Evolutionary conservation across 35 echinoderm and acorn worm genomes (phyloP), one percentile per base, ranked within the genome.

Genomic region (Lytechinus pictus): DNA sequence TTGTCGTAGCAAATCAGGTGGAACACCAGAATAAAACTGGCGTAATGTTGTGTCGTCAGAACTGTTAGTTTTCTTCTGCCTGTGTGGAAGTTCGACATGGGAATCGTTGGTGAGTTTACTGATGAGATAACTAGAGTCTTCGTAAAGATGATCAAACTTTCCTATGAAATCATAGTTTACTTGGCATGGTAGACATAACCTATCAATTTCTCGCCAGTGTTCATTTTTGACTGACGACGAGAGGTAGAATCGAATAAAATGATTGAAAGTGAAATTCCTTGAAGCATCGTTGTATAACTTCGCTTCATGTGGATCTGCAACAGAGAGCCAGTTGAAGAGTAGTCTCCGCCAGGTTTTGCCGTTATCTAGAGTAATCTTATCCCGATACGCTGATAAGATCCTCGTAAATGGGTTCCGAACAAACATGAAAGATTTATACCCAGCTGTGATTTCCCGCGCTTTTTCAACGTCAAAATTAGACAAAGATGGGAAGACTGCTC

Each of bases 401-500:
- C 97, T 66, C 1, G 96, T 94, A 52, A 98, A 94, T 13, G 97
- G 97, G 55, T 98, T 96, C 27, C 97, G 97, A 4, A 96, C 97
- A 86, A 98, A 94, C 27, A 98, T 53, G 55, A 97, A 96, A n/a
- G 94, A 96, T 12, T 51, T 97, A 27, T 96, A 96, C 9, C 87
- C 87, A 10, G 55, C 29, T 6, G 94, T 54, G 27, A 96, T 94
- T 54, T 57, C 27, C 29, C 55, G 52, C 53, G 92, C 92, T 57
- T n/a, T 93, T 8, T 54, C 27, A 10, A 57, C 9, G 9, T 55
- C 54, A 93, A 93, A 27, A 3, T 57, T 1, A 21, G 92, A 93
- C 9, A 93, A 54, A 54, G 53, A 27, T 27, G 55, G 53, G 54
- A 93, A 93, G 5, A 57, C 27, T 24, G 10, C 4, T 5, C n/a